Evolutionary conservation across 2,113 vertebrate genomes (phyloP).

Genomic region (Passer montanus): DNA sequence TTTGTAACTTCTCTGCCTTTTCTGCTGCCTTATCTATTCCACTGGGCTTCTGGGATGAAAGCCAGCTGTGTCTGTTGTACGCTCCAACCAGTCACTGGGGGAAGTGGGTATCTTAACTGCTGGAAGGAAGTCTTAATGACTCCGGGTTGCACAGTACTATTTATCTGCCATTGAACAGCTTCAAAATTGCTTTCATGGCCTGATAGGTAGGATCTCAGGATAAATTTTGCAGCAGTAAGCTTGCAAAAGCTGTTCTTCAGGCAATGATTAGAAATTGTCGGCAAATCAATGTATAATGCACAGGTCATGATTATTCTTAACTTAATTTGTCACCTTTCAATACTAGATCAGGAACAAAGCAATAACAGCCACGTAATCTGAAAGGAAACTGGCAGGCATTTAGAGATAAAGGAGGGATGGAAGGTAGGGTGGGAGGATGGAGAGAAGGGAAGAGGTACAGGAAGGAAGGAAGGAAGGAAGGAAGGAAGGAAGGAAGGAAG

Average conservation of each 20-base stretch:
- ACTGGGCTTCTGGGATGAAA: not conserved
- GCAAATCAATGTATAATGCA: not conserved
- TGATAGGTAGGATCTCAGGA: not conserved
- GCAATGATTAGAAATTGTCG: not conserved
- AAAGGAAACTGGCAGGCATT: not conserved
- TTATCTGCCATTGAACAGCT: not conserved
- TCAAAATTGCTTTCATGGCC: not conserved
- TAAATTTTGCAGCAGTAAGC: not conserved
- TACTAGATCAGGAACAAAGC: not conserved
- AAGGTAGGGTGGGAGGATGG: not conserved
- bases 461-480: not conserved
- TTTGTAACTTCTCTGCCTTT: not conserved
- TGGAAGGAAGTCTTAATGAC: not conserved
- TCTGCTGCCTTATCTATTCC: not conserved
- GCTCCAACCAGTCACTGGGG: not conserved
- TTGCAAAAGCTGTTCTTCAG: not conserved
- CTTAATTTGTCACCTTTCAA: not conserved
- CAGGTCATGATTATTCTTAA: not conserved
- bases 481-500: no score
- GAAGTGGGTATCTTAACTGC: not conserved
- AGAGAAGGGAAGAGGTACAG: not conserved
- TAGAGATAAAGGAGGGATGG: not conserved
- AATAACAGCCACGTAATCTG: not conserved
- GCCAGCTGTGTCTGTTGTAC: not conserved
- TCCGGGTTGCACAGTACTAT: not conserved